Percentiles rank a stretch among this genome's conserved stretches.
Evolutionary conservation across 2,113 vertebrate genomes (phyloP).

Genomic region (Rhea americana): DNA sequence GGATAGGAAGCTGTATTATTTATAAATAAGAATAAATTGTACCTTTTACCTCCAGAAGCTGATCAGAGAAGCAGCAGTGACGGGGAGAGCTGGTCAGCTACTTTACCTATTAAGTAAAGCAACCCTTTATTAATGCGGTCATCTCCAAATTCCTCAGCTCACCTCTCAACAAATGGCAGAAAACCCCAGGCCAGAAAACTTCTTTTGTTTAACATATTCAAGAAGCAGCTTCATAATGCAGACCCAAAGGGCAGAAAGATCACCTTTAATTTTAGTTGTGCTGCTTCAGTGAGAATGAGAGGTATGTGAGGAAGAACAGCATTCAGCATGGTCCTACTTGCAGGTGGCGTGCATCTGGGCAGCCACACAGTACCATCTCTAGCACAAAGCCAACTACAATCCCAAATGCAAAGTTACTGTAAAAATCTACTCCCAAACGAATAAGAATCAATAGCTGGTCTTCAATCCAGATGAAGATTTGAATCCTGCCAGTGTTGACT

Average conservation of each 20-base stretch:
- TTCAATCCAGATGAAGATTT: neutral
- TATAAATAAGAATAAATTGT: neutral
- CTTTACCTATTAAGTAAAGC: neutral
- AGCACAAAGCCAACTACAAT: neutral
- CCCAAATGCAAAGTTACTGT: neutral
- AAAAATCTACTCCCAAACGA: neutral
- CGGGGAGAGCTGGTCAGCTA: neutral
- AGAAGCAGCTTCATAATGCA: neutral
- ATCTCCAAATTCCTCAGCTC: neutral
- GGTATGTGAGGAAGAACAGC: neutral
- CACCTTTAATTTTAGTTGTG: neutral
- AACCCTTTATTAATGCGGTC: neutral
- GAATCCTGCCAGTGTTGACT: conserved; percentile 7
- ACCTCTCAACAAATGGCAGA: neutral
- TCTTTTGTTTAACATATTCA: neutral
- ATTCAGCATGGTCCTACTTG: neutral
- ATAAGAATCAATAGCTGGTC: neutral
- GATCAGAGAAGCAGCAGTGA: neutral
- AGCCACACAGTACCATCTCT: neutral
- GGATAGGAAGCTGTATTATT: neutral
- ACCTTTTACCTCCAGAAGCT: neutral
- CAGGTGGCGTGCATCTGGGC: neutral
- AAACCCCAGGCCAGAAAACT: neutral
- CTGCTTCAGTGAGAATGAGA: neutral
- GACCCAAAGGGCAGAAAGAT: neutral